phyloP scores from a whole-genome alignment of 2,888 invertebrate species.

The Melinaea menophilus region DNA sequence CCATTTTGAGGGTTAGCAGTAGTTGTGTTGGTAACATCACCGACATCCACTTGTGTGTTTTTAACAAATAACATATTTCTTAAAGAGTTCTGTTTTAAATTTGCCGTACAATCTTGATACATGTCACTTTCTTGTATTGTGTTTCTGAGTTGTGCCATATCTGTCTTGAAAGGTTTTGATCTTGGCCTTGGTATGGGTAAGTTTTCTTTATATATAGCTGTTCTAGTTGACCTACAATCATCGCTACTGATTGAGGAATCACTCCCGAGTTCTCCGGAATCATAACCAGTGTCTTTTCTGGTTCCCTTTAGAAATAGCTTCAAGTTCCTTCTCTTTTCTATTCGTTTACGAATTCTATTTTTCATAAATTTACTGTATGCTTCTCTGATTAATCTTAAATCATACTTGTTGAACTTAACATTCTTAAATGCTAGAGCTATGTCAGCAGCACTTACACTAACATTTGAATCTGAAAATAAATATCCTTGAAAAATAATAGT shows the following conservation, averaged over 20 bases:
- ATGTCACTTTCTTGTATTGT: conserved; percentile 41
- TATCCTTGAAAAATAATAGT: not conserved
- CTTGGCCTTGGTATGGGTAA: conserved; percentile 36
- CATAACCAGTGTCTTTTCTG: conserved; percentile 46
- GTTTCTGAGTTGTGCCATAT: conserved; percentile 38
- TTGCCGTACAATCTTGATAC: conserved; percentile 44
- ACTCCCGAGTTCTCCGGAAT: conserved; percentile 60
- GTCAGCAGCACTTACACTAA: conserved; percentile 51
- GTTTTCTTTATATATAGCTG: conserved; percentile 40
- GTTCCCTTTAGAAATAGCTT: conserved; percentile 44
- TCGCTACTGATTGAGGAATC: conserved; percentile 62
- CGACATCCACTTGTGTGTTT: conserved; percentile 24
- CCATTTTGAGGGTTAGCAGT: conserved; percentile 10
- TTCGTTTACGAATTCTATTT: conserved; percentile 41
- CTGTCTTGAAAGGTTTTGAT: conserved; percentile 44
- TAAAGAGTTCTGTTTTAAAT: conserved; percentile 42
- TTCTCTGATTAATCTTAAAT: conserved; percentile 48
- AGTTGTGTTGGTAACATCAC: conserved; percentile 5
- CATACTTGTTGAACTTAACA: conserved; percentile 49
- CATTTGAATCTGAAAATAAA: conserved; percentile 51
- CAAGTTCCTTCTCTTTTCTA: conserved; percentile 50
- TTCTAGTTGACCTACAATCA: conserved; percentile 49
- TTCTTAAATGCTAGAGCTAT: conserved; percentile 52
- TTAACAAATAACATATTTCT: conserved; percentile 39
- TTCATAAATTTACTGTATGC: conserved; percentile 49